Evolutionary conservation across 1,140 invertebrate species (phyloP).

Genomic region (Hesperophylax magnus): DNA sequence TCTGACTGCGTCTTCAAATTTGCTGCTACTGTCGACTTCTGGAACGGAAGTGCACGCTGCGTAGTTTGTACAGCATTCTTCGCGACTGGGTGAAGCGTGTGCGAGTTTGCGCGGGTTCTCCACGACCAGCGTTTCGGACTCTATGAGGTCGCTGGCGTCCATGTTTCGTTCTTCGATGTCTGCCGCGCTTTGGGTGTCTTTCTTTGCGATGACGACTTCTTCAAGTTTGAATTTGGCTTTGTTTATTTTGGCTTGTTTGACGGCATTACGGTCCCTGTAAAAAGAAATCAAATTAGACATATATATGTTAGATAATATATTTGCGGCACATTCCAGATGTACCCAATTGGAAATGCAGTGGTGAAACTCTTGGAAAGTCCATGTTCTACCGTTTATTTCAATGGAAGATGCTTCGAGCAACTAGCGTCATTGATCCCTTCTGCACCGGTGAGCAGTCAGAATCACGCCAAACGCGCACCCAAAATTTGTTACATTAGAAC

Average conservation of each 20-base stretch:
- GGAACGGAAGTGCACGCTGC: neutral
- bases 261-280: constrained; percentile 26
- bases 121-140: neutral
- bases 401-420: neutral
- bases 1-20: constrained; percentile 34
- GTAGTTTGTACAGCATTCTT: neutral
- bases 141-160: neutral
- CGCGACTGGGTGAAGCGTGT: neutral
- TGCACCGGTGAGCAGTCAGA: neutral
- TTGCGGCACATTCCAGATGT: neutral
- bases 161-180: neutral
- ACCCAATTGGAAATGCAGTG: too few species aligned
- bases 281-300: neutral
- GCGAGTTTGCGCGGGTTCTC: neutral
- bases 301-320: too few species aligned
- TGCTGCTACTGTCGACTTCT: neutral
- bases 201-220: constrained; percentile 31
- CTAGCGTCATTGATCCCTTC: neutral
- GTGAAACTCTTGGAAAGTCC: neutral
- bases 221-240: constrained; percentile 33
- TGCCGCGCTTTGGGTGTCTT: neutral
- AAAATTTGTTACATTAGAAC: too few species aligned
- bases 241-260: constrained; percentile 11
- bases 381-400: too few species aligned
- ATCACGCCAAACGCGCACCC: neutral